Conservation (phyloP, 1,140 invertebrate species). For the Lepidostoma basale region DNA sequence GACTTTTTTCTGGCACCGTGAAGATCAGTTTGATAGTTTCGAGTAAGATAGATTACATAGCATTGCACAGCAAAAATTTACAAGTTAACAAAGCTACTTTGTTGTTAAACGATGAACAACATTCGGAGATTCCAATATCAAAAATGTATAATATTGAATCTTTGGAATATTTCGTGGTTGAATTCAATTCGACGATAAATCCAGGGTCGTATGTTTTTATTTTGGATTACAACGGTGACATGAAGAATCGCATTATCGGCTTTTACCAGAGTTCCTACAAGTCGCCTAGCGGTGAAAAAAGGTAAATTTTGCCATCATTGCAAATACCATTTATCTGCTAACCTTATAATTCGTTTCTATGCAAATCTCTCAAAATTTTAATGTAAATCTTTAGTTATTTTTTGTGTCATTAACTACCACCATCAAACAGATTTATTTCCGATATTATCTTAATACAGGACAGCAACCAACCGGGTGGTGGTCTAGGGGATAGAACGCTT, state of each 20-base stretch:
- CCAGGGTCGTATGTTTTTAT: slow-evolving; percentile 67
- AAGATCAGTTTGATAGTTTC: slow-evolving; percentile 70
- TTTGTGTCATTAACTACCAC: no score
- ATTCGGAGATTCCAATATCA: slow-evolving; percentile 38
- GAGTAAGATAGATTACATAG: slow-evolving; percentile 65
- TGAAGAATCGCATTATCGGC: slow-evolving; percentile 73
- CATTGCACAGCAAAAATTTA: slow-evolving; percentile 73
- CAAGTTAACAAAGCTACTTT: slow-evolving; percentile 59
- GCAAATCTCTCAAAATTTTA: no score
- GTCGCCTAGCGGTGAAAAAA: slow-evolving; percentile 60
- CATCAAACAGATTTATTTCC: no score
- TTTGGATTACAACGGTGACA: slow-evolving; percentile 72
- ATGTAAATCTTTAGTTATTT: no score
- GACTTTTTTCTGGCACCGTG: slow-evolving; percentile 74
- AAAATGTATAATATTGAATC: slow-evolving; percentile 28
- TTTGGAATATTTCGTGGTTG: slow-evolving; percentile 57
- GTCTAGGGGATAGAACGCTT: no score
- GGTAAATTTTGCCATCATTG: no score
- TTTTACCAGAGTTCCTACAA: slow-evolving; percentile 82
- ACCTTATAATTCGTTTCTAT: no score
- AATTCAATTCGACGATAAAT: slow-evolving; percentile 58
- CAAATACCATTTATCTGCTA: no score
- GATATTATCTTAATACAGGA: no score
- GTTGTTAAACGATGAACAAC: slow-evolving; percentile 27
- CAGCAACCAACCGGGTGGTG: no score